Base-by-base conservation (phyloP, 1,140 invertebrate genomes). In the Arctopsyche grandis region DNA sequence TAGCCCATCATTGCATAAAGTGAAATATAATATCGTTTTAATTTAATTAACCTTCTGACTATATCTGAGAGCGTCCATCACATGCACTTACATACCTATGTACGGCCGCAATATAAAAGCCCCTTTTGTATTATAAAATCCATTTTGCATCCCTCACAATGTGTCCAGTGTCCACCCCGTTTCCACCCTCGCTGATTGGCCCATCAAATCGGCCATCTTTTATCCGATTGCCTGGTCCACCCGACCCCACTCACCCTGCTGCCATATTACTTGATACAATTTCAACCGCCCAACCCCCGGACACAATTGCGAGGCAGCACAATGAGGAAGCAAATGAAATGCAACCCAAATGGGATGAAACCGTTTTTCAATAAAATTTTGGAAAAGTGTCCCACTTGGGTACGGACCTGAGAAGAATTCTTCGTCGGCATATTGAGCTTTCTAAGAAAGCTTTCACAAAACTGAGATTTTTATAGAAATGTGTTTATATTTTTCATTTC, bases 171-270 rank as follows among this genome's bases (percentile, higher is more conserved):
- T 38, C 38, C 69, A 43, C 19, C 77, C 44, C n/a, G 44, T 73
- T 12, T 22, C 77, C 24, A 71, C 81, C 81, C 75, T 73, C 77
- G 21, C 44, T 82, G 81, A 82, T 82, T 82, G 81, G 81, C 76
- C 77, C 79, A 82, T 82, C 81, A 82, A 77, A 82, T 82, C 81
- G 81, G 77, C 81, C 81, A 82, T 82, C 79, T 82, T 82, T 82
- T 80, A 82, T 82, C 77, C 73, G 76, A 82, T 78, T 80, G 75
- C 60, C 69, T 22, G 74, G 26, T 71, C 78, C 22, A 24, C 16
- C 52, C 76, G 43, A 56, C 44, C 66, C 73, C 48, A 58, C 38
- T 26, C 46, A 71, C 22, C 56, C 74, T 10, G 29, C 69, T 52
- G 3, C 69, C 46, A 38, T 74, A 74, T 74, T 74, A 60, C 52